These are phyloP conservation scores for Portunus trituberculatus DNA, from an alignment of 1,140 invertebrate species.

Conservation along the genomic window DNA sequence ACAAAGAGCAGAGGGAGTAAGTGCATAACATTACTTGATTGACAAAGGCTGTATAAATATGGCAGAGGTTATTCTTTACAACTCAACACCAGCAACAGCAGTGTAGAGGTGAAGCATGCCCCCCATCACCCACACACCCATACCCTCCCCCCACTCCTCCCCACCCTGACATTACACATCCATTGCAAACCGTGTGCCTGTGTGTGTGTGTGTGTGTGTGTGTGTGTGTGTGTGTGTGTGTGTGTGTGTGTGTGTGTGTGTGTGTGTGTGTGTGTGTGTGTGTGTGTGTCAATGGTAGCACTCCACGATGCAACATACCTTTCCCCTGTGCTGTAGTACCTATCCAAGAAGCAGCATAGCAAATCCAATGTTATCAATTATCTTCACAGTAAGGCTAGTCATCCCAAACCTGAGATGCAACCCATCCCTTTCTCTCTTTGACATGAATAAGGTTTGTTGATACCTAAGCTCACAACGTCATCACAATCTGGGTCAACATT, in stretches of 20 bases:
- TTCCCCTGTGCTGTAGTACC: slow-evolving; percentile 16
- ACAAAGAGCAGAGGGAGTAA: too few species aligned
- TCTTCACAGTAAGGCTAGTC: background rate
- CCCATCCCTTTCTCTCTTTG: background rate
- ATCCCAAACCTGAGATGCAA: background rate
- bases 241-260: slow-evolving; percentile 23
- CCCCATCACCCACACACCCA: too few species aligned
- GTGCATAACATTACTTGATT: too few species aligned
- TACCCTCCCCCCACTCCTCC: too few species aligned
- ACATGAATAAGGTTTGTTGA: background rate
- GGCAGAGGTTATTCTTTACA: too few species aligned
- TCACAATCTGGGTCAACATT: background rate
- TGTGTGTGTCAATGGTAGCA: background rate
- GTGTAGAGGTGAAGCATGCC: too few species aligned
- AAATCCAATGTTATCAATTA: slow-evolving; percentile 52
- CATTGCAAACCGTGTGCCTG: background rate
- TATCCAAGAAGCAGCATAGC: slow-evolving; percentile 54
- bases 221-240: slow-evolving; percentile 26
- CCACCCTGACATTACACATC: too few species aligned
- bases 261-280: slow-evolving; percentile 38
- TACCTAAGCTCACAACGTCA: background rate
- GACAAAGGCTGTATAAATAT: too few species aligned
- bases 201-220: background rate
- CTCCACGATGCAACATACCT: slow-evolving; percentile 56
- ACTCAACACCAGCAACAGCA: too few species aligned